Base-by-base conservation (phyloP, 2,888 invertebrate genomes). In the Anoplius nigerrimus region DNA sequence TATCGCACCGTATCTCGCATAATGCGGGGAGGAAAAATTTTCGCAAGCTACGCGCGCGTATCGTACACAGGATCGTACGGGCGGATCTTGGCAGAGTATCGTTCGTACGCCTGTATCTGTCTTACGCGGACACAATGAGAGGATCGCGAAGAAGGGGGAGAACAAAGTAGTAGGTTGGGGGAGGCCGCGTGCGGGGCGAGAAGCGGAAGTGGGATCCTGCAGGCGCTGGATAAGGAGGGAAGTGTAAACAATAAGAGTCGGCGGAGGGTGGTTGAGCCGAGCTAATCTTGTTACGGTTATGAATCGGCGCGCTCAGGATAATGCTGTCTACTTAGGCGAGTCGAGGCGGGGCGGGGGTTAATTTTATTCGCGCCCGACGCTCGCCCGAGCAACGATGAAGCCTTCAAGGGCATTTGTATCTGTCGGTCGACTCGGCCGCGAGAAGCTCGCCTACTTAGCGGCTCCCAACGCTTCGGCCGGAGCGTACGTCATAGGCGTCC, bases 261-360 rank as follows among this genome's bases (percentile, higher is more conserved):
- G 74, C 68, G 73, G 73, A 56, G 43, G 42, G 71, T 69, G 69
- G 69, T 72, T 68, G 78, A 72, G 73, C 61, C 66, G 53, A 63
- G 75, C 75, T 85, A 84, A 84, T 84, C 84, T 85, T 76, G 82
- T 85, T 85, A 83, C 76, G 74, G 80, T 84, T 84, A 84, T 85
- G 81, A 84, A 85, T 85, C 81, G 80, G 69, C 66, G 66, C 69
- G 74, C 76, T 80, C 76, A 72, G 78, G 76, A 76, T 81, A 80
- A 81, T 75, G 72, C 71, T 75, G 74, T 79, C 81, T 81, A 77
- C 79, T 81, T 80, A 72, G 72, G 59, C 74, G 70, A 48, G 18
- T 18, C 16, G 48, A 34, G 34, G 34, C 67, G 67, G 66, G 66
- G 55, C 62, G 63, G 66, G 46, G 68, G 72, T 77, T 81, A 78